phyloP scores from a whole-genome alignment of 2,888 invertebrate genomes.

The Mythimna lalbum region DNA sequence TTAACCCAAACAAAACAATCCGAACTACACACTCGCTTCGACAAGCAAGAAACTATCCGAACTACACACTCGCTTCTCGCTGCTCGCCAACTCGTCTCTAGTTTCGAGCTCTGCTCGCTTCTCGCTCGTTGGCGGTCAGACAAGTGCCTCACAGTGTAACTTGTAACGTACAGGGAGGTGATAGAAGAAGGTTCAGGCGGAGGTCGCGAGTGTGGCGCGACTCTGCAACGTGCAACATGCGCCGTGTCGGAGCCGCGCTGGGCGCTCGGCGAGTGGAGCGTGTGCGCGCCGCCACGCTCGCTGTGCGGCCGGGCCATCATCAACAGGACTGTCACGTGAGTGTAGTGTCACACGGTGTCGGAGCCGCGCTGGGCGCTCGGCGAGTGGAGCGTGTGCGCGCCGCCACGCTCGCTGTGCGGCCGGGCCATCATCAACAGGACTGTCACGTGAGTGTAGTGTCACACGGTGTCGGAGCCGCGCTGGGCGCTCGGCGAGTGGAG shows the following conservation, averaged over 20 bases:
- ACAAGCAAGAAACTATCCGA: too few species aligned
- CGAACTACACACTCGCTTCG: too few species aligned
- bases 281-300: conserved; percentile 80
- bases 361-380: conserved; percentile 82
- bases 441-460: conserved; percentile 67
- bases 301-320: conserved; percentile 84
- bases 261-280: conserved; percentile 80
- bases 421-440: conserved; percentile 83
- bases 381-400: conserved; percentile 83
- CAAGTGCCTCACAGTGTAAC: background rate
- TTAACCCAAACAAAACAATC: background rate
- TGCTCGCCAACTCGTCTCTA: too few species aligned
- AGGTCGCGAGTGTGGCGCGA: conserved; percentile 86
- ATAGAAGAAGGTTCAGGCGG: conserved; percentile 85
- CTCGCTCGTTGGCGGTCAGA: too few species aligned
- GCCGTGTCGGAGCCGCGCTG: conserved; percentile 81
- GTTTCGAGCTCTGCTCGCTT: too few species aligned
- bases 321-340: conserved; percentile 80
- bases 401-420: conserved; percentile 81
- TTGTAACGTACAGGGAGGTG: conserved; percentile 77
- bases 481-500: conserved; percentile 83
- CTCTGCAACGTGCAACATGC: conserved; percentile 83
- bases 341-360: conserved; percentile 60
- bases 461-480: conserved; percentile 76
- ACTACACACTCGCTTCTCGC: too few species aligned